Evolutionary conservation across 2,888 invertebrate species (phyloP).

Genomic region (Diploptera punctata): DNA sequence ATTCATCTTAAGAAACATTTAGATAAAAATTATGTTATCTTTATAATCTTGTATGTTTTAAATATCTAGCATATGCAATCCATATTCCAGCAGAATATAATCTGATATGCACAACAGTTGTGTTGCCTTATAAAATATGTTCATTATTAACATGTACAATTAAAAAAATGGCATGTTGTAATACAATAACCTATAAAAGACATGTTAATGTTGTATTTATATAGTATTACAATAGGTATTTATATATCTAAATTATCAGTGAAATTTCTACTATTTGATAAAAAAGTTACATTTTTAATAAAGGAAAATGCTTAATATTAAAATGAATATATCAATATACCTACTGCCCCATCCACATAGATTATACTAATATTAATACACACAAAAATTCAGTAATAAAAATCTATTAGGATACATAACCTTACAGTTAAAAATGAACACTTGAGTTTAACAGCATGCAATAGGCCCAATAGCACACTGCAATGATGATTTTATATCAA

Average conservation of each 20-base stretch:
- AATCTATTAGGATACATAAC: no score
- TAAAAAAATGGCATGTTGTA: not conserved
- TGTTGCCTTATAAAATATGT: slow-evolving; percentile 26
- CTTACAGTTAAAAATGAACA: no score
- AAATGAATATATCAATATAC: not conserved
- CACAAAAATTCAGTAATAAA: no score
- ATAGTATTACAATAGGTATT: not conserved
- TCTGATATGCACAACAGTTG: slow-evolving; percentile 26
- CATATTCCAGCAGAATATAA: not conserved
- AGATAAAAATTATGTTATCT: not conserved
- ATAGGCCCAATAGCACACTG: no score
- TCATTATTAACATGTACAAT: slow-evolving; percentile 25
- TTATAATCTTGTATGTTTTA: not conserved
- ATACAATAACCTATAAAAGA: slow-evolving; percentile 19
- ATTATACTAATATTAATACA: no score
- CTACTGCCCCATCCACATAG: slow-evolving; percentile 1
- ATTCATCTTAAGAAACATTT: not conserved
- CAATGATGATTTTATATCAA: no score
- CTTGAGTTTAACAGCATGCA: no score
- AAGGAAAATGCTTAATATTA: slow-evolving; percentile 2
- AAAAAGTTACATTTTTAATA: not conserved
- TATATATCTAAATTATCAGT: not conserved
- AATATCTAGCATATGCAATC: slow-evolving; percentile 9
- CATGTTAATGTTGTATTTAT: not conserved
- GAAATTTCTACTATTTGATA: not conserved